phyloP scores from a whole-genome alignment of 1,140 invertebrate genomes.

The Thrips palmi region DNA sequence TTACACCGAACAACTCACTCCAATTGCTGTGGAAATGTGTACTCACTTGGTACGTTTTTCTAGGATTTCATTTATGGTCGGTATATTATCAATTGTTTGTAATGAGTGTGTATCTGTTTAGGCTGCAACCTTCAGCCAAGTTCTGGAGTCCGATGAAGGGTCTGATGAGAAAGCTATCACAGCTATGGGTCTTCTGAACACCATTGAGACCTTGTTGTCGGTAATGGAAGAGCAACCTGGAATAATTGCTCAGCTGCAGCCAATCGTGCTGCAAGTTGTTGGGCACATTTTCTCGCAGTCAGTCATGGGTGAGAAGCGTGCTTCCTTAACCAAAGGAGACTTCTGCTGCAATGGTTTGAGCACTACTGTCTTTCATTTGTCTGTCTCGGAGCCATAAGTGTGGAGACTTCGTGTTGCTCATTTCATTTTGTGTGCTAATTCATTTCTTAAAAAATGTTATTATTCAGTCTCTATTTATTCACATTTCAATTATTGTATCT shows the following conservation, averaged over 20 bases:
- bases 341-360: not conserved
- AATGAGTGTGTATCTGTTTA: slow-evolving; percentile 18
- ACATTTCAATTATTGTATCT: no score
- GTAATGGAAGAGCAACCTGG: slow-evolving; percentile 87
- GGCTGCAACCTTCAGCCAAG: slow-evolving; percentile 78
- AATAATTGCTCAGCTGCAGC: slow-evolving; percentile 78
- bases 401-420: no score
- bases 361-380: no score
- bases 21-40: slow-evolving; percentile 90
- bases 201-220: slow-evolving; percentile 85
- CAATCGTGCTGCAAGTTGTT: slow-evolving; percentile 82
- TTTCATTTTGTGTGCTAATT: not conserved
- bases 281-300: slow-evolving; percentile 71
- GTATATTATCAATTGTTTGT: slow-evolving; percentile 3
- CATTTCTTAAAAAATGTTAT: not conserved
- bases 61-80: not conserved
- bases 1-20: slow-evolving; percentile 77
- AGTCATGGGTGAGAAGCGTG: slow-evolving; percentile 29
- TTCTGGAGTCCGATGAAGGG: slow-evolving; percentile 68
- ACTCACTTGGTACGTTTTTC: slow-evolving; percentile 49
- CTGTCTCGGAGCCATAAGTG: no score
- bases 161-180: slow-evolving; percentile 94
- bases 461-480: not conserved
- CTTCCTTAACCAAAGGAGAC: not conserved
- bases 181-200: slow-evolving; percentile 90